phyloP scores from a whole-genome alignment of 2,113 vertebrate species.

The Dipodomys stephensi region DNA sequence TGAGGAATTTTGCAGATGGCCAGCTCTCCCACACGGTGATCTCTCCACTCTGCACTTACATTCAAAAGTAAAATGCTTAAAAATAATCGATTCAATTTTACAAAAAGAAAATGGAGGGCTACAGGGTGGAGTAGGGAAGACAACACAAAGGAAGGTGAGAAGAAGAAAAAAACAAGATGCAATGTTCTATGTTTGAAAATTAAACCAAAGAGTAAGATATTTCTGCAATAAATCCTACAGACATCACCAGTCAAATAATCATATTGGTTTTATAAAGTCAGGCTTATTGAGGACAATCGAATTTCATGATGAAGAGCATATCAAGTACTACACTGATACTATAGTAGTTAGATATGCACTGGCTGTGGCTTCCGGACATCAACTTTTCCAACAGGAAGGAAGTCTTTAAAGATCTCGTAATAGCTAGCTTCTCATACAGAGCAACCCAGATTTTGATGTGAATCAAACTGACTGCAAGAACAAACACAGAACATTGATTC shows the following conservation, averaged over 20 bases:
- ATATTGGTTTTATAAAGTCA: constrained; percentile 34
- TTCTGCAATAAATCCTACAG: background rate
- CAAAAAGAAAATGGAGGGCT: no score
- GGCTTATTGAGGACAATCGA: background rate
- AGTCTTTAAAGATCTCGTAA: background rate
- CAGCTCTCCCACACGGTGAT: background rate
- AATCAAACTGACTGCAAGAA: background rate
- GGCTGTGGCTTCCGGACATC: background rate
- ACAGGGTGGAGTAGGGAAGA: background rate
- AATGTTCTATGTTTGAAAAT: background rate
- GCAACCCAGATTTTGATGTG: constrained; percentile 37
- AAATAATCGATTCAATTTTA: no score
- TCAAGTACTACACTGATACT: no score
- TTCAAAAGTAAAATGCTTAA: constrained; percentile 35
- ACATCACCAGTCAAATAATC: constrained; percentile 14
- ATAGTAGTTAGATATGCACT: background rate
- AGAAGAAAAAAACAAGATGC: background rate
- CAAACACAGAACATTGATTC: background rate
- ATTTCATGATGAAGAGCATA: background rate
- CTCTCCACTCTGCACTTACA: background rate
- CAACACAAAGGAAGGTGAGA: background rate
- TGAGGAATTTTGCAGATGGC: background rate
- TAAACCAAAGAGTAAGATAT: background rate
- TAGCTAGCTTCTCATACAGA: background rate
- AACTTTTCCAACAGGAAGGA: background rate